Conservation (phyloP, 1,140 invertebrate genomes). For the Lordiphosa clarofinis region DNA sequence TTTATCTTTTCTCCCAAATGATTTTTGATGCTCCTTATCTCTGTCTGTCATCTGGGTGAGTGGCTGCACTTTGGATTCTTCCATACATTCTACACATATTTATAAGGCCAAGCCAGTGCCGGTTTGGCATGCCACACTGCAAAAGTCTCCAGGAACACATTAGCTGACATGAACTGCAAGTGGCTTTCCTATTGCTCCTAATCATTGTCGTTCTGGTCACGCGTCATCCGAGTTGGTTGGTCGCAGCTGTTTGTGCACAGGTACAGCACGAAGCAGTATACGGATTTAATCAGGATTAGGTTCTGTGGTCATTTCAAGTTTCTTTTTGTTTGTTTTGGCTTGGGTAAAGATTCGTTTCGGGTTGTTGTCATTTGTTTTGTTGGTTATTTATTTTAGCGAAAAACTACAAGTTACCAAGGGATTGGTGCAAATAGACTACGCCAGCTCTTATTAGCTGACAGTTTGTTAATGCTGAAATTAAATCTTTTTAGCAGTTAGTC, state of each 20-base stretch:
- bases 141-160: conserved; percentile 82
- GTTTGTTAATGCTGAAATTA: too few species aligned
- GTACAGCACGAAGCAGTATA: neutral
- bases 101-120: conserved; percentile 74
- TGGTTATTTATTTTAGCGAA: too few species aligned
- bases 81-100: conserved; percentile 79
- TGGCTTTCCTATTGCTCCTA: conserved; percentile 86
- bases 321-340: neutral
- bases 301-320: neutral
- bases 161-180: conserved; percentile 88
- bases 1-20: too few species aligned
- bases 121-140: conserved; percentile 17
- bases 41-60: conserved; percentile 80
- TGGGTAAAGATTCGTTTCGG: too few species aligned
- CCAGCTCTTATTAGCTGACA: too few species aligned
- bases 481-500: too few species aligned
- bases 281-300: conserved; percentile 4
- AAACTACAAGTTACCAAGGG: too few species aligned
- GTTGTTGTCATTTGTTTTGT: too few species aligned
- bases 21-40: neutral
- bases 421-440: too few species aligned
- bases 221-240: conserved; percentile 83
- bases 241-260: conserved; percentile 12
- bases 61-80: conserved; percentile 86
- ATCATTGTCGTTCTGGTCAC: conserved; percentile 92